These are phyloP conservation scores for Zygaena filipendulae DNA, from an alignment of 2,888 invertebrate genomes.

Conservation along the genomic window DNA sequence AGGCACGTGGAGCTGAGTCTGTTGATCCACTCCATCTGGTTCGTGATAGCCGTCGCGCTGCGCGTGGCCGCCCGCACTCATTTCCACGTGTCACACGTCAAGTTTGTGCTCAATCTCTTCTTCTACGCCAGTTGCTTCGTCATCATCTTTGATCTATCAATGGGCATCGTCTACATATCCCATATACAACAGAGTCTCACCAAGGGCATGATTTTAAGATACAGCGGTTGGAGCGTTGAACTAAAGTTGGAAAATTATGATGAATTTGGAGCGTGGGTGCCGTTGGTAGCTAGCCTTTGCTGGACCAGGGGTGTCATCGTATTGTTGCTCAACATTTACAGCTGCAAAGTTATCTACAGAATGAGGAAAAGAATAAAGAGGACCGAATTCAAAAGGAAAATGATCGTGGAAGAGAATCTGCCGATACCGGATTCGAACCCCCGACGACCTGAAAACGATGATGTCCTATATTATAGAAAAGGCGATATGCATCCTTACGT, in stretches of 20 bases:
- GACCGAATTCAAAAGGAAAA: conserved; percentile 24
- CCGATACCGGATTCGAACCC: conserved; percentile 33
- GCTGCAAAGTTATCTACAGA: conserved; percentile 23
- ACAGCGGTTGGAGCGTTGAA: conserved; percentile 45
- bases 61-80: conserved; percentile 17
- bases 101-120: conserved; percentile 22
- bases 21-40: conserved; percentile 33
- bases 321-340: conserved; percentile 32
- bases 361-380: conserved; percentile 24
- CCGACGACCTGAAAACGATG: conserved; percentile 10
- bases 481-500: conserved; percentile 28
- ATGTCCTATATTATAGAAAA: conserved; percentile 27
- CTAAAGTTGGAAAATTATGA: conserved; percentile 26
- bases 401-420: conserved; percentile 19
- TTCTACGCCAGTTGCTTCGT: conserved; percentile 26
- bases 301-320: conserved; percentile 42
- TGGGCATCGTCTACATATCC: conserved; percentile 43
- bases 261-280: conserved; percentile 46
- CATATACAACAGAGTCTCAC: conserved; percentile 47
- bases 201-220: conserved; percentile 41
- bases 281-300: conserved; percentile 30
- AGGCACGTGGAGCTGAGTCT: conserved; percentile 37
- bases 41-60: conserved; percentile 24
- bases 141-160: conserved; percentile 36
- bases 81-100: conserved; percentile 14